Evolutionary conservation across 2,888 invertebrate species (phyloP), one percentile per base, ranked within the genome.

Genomic region (Galerucella calmariensis): DNA sequence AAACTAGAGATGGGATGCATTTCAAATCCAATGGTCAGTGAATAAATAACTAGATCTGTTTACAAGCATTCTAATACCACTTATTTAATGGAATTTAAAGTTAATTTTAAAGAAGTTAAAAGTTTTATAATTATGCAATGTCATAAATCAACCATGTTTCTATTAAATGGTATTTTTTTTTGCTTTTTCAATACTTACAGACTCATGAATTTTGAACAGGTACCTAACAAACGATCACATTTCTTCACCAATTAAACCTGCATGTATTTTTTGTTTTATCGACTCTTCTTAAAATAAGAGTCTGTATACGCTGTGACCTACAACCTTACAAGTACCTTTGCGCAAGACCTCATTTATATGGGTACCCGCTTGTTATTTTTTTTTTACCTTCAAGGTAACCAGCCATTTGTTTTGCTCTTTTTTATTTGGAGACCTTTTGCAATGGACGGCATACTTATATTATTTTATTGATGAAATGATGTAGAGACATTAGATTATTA

Each of bases 391-490:
- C 56, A 56, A 56, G 56, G 56, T 20, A 56, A 56, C 56, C 16
- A 8, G 16, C 16, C 56, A 56, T 56, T 56, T 16, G 20, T 16
- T 56, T 56, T 16, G 56, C 56, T 56, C 56, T 20, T 56, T 56
- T 51, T 51, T 51, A 41, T 51, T 53, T 16, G 9, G 53, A 16
- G 10, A 11, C 20, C 56, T 56, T 20, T 16, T 16, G n/a, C n/a
- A 53, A 53, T 14, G 10, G 9, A 16, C 20, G 56, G 56, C 56
- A 48, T 48, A 48, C 48, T 48, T 56, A 16, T 56, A 56, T 56
- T 56, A 56, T 20, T 20, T 56, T 56, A 56, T 56, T n/a, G n/a
- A 56, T 56, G 56, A 56, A 56, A 56, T 56, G 9, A 20, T 56
- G 56, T 56, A 16, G 16, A 20, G 56, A 56, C 56, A 56, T 56